Base-by-base conservation (phyloP, 2,888 invertebrate species). In the Allophyes oxyacanthae region DNA sequence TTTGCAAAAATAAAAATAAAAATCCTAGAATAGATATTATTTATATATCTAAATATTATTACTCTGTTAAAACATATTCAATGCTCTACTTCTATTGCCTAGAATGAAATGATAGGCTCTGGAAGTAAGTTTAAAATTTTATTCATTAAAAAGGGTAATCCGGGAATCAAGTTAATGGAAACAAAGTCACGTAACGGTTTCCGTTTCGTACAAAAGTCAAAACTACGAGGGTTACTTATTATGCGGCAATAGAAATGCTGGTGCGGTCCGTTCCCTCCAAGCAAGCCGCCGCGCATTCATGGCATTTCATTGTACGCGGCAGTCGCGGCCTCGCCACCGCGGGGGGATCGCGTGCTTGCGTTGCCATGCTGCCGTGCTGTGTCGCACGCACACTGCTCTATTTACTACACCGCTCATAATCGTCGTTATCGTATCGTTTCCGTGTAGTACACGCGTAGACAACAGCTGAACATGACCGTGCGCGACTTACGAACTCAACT, bases 301-400 rank as follows among this genome's bases (percentile, higher is more conserved):
- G 90, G 88, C 87, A 86, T 90, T 86, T 88, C 85, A 88, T 87
- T 83, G 89, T 85, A 86, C 90, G 90, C 90, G 91, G 89, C 92
- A 92, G 92, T 92, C 89, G 91, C 87, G 86, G 88, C 79, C 87
- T 82, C 81, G 88, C 88, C 85, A 81, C 84, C 88, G 91, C 90
- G 90, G 88, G 92, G 91, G 89, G 87, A 90, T 75, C 84, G 83
- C 84, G 91, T 81, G 86, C 79, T 76, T 76, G 75, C 72, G 66
- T 56, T 72, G 78, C 70, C 67, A 79, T 76, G 79, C 58, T 75
- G 78, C 70, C 69, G 79, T 76, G 79, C 59, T 75, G 78, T 73
- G 72, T 69, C 64, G 68, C 78, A 64, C 77, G 77, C 79, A 72
- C 61, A 78, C 65, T 79, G 81, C 81, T 83, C 82, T 88, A 84